Conservation (phyloP, 2,113 vertebrate species). For the Monarcha castaneiventris region DNA sequence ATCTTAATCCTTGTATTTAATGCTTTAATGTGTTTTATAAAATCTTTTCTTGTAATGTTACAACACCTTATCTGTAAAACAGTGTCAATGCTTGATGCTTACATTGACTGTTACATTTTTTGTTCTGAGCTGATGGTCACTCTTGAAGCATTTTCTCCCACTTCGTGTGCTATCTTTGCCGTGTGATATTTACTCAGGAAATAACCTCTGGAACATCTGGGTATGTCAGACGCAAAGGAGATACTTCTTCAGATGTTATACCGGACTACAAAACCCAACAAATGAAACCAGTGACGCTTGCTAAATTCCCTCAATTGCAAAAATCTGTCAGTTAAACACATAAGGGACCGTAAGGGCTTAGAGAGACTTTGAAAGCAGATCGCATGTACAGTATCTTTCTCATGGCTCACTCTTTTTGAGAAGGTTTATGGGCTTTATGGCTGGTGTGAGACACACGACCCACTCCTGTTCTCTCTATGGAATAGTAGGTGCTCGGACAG, state of each 20-base stretch:
- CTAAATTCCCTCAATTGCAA: conserved; percentile 36
- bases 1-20: conserved; percentile 62
- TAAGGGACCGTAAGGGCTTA: conserved; percentile 57
- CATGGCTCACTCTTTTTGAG: conserved; percentile 80
- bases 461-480: conserved; percentile 78
- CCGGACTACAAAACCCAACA: conserved; percentile 55
- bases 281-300: conserved; percentile 36
- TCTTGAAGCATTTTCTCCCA: conserved; percentile 48
- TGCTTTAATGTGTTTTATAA: conserved; percentile 59
- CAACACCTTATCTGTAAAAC: conserved; percentile 27
- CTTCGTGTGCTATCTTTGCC: conserved; percentile 33
- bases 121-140: conserved; percentile 10
- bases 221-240: conserved; percentile 32
- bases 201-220: conserved; percentile 51
- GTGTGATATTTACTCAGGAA: conserved; percentile 56
- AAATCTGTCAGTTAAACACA: conserved; percentile 46
- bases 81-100: conserved; percentile 4
- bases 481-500: conserved; percentile 82
- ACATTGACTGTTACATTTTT: conserved; percentile 42
- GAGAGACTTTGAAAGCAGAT: conserved; percentile 64
- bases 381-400: conserved; percentile 66
- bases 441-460: conserved; percentile 82
- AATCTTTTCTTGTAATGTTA: conserved; percentile 46
- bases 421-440: conserved; percentile 82
- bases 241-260: conserved; percentile 46